Evolutionary conservation across 1,140 invertebrate genomes (phyloP).

Genomic region (Drosophila sp.): DNA sequence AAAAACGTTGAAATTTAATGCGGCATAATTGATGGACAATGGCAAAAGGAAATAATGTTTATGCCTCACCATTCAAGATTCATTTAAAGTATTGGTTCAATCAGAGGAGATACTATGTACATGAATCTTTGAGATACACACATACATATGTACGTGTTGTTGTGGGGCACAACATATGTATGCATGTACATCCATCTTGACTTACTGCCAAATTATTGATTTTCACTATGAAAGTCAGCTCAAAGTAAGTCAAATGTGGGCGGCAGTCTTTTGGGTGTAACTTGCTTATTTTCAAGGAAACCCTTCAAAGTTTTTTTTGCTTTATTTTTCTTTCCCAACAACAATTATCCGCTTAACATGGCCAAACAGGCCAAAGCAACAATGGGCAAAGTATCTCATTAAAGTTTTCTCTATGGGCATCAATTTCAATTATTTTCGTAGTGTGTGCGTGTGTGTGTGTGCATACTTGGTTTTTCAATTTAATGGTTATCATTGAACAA

Average conservation of each 20-base stretch:
- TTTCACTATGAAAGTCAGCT: slow-evolving; percentile 34
- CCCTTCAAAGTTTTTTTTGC: slow-evolving; percentile 80
- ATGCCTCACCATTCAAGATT: slow-evolving; percentile 43
- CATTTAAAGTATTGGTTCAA: slow-evolving; percentile 66
- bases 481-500: slow-evolving; percentile 59
- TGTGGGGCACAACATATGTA: not conserved
- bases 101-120: slow-evolving; percentile 12
- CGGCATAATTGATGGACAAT: slow-evolving; percentile 79
- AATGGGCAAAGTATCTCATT: slow-evolving; percentile 74
- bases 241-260: slow-evolving; percentile 14
- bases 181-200: slow-evolving; percentile 21
- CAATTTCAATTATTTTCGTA: not conserved
- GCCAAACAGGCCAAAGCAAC: slow-evolving; percentile 70
- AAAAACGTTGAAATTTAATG: slow-evolving; percentile 62
- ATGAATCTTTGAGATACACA: not conserved
- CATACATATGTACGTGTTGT: not conserved
- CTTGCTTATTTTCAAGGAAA: slow-evolving; percentile 60
- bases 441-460: slow-evolving; percentile 5
- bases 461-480: slow-evolving; percentile 71
- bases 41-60: slow-evolving; percentile 14
- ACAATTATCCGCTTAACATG: slow-evolving; percentile 78
- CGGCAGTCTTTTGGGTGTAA: slow-evolving; percentile 20
- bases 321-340: slow-evolving; percentile 62
- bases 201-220: slow-evolving; percentile 69
- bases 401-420: slow-evolving; percentile 23